A percentile compares a stretch with the other conserved stretches of the same genome.
Conservation (phyloP, 2,888 invertebrate species). For the Reticulitermes lucifugus region DNA sequence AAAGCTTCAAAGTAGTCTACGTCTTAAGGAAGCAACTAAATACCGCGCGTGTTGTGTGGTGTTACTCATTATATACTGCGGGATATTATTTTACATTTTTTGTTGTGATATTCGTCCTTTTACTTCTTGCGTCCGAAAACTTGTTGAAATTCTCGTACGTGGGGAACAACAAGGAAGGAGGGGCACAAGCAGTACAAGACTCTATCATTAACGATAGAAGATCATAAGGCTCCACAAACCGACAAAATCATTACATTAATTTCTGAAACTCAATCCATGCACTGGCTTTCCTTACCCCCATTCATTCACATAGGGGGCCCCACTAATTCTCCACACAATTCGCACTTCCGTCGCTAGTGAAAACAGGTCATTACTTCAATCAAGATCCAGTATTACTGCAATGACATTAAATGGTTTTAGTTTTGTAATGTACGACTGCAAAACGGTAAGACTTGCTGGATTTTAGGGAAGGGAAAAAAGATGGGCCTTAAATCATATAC, state of each 20-base stretch:
- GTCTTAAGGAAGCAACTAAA: conserved; percentile 39
- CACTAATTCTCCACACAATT: no score
- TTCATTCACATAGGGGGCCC: no score
- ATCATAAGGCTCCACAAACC: conserved; percentile 49
- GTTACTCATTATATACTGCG: conserved; percentile 44
- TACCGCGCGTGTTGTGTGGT: conserved; percentile 27
- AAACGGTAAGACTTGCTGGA: no score
- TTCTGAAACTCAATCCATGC: conserved; percentile 51
- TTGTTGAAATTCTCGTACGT: conserved; percentile 48
- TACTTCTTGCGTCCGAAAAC: conserved; percentile 11
- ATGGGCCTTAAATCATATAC: no score
- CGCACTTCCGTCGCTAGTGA: no score
- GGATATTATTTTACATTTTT: conserved; percentile 24
- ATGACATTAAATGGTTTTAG: no score
- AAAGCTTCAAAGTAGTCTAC: background rate
- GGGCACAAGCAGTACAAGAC: conserved; percentile 36
- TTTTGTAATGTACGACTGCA: no score
- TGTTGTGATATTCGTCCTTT: background rate
- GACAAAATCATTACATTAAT: conserved; percentile 52
- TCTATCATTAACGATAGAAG: conserved; percentile 48
- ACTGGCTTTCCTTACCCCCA: conserved; percentile 33
- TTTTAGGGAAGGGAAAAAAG: no score
- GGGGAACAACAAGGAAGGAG: conserved; percentile 30
- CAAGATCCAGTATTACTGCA: no score
- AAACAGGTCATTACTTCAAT: no score